phyloP scores from a whole-genome alignment of 2,888 invertebrate species.

The Leucophenga maculata region DNA sequence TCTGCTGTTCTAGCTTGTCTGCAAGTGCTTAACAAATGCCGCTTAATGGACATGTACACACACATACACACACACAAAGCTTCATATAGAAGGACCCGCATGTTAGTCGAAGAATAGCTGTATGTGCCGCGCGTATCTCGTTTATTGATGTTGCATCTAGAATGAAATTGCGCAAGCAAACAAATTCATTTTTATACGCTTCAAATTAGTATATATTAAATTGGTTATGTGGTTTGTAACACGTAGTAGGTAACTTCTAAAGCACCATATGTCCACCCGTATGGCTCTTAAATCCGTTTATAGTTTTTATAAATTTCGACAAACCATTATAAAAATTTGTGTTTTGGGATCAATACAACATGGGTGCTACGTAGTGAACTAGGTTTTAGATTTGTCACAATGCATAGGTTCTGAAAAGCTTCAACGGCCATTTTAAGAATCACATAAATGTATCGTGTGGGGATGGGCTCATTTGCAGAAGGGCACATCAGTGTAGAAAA shows the following conservation, averaged over 20 bases:
- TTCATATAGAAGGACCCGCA: conserved; percentile 51
- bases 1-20: not conserved
- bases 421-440: too few relatives aligned
- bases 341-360: too few relatives aligned
- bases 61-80: not conserved
- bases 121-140: conserved; percentile 55
- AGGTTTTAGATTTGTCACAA: too few relatives aligned
- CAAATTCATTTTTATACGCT: conserved; percentile 42
- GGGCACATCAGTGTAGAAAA: too few relatives aligned
- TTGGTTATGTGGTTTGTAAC: not conserved
- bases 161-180: conserved; percentile 53
- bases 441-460: too few relatives aligned
- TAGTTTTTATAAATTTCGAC: too few relatives aligned
- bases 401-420: too few relatives aligned
- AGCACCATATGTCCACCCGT: too few relatives aligned
- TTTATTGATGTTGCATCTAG: conserved; percentile 56
- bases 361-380: too few relatives aligned
- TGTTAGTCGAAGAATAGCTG: conserved; percentile 38
- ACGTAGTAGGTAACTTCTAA: not conserved
- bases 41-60: conserved; percentile 19
- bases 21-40: conserved; percentile 42
- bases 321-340: too few relatives aligned
- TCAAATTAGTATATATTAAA: not conserved
- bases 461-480: too few relatives aligned
- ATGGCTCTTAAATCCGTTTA: too few relatives aligned